Conservation (phyloP, 2,113 vertebrate genomes). For the Odobenus rosmarus region DNA sequence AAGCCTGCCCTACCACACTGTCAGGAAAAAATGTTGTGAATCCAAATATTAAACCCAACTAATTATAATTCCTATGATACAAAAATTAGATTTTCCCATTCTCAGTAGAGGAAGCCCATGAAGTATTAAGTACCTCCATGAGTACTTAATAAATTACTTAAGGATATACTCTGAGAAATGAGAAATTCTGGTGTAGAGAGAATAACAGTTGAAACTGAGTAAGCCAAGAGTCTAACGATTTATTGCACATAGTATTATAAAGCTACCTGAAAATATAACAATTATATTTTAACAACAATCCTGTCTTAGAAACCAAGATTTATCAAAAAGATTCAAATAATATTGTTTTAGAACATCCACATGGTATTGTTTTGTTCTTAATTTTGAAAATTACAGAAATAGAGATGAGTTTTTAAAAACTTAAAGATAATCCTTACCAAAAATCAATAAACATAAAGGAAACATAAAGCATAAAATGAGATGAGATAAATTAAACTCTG, state of each 20-base stretch:
- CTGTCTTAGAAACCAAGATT: background rate
- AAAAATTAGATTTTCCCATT: background rate
- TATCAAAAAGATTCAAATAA: background rate
- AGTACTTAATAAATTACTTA: constrained; percentile 18
- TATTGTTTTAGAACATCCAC: background rate
- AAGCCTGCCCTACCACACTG: background rate
- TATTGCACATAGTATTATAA: background rate
- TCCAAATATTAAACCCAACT: constrained; percentile 16
- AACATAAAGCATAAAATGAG: background rate
- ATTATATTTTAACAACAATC: background rate
- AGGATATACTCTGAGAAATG: background rate
- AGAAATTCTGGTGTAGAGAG: background rate
- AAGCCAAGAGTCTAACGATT: background rate
- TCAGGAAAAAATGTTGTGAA: background rate
- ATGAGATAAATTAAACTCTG: background rate
- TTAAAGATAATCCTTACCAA: background rate
- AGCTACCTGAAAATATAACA: background rate
- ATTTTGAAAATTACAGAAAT: constrained; percentile 21
- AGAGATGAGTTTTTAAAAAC: background rate
- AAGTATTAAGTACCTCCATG: background rate
- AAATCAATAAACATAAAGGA: constrained; percentile 10
- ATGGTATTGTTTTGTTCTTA: background rate
- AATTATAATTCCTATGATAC: background rate
- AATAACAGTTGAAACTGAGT: background rate
- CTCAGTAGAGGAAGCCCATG: background rate